These are phyloP conservation scores for Panthera leo DNA, from an alignment of 2,113 vertebrate species.

Conservation along the genomic window DNA sequence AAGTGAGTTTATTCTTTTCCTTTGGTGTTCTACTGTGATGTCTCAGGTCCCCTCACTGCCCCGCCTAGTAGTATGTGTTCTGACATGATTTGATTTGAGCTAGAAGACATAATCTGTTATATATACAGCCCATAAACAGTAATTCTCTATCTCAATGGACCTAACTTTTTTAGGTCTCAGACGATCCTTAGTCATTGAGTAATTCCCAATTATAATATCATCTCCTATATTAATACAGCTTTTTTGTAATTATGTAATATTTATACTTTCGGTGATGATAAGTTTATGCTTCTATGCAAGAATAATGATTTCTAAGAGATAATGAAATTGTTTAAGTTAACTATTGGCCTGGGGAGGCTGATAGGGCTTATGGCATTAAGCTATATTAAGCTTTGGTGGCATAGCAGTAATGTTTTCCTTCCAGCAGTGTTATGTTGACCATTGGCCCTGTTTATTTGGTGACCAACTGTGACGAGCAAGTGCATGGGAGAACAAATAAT, in stretches of 20 bases:
- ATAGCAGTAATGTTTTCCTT: background rate
- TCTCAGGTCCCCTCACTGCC: slow-evolving; percentile 60
- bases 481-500: background rate
- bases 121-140: slow-evolving; percentile 63
- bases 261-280: slow-evolving; percentile 15
- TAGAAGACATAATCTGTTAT: slow-evolving; percentile 56
- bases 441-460: background rate
- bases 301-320: slow-evolving; percentile 12
- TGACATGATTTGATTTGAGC: slow-evolving; percentile 66
- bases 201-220: background rate
- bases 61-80: slow-evolving; percentile 35
- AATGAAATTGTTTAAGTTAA: background rate
- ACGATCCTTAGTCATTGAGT: slow-evolving; percentile 10
- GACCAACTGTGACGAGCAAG: background rate
- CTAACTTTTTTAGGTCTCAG: slow-evolving; percentile 54
- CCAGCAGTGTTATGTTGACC: background rate
- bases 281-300: slow-evolving; percentile 26
- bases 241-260: background rate
- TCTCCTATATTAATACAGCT: slow-evolving; percentile 27
- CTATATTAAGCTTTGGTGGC: background rate
- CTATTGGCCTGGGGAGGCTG: background rate
- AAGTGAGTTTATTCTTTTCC: slow-evolving; percentile 4
- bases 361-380: background rate
- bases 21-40: slow-evolving; percentile 28
- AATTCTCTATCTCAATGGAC: slow-evolving; percentile 71